Percentiles rank a stretch among this genome's conserved stretches.
Evolutionary conservation across 2,797 vertebrate species (phyloP).

Genomic region (Channa striata): DNA sequence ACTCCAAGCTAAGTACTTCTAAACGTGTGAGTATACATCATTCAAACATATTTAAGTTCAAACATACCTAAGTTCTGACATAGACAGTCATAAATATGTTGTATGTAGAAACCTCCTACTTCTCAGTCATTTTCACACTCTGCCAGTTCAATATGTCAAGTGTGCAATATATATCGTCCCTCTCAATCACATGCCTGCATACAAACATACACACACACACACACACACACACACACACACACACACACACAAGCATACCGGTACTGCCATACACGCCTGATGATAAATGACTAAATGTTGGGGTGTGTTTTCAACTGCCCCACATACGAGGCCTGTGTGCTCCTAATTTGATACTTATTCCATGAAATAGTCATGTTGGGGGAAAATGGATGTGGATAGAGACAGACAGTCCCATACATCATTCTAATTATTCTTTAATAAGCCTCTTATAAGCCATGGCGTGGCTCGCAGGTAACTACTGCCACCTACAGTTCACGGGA

Average conservation of each 20-base stretch:
- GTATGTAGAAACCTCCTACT: conserved; percentile 7
- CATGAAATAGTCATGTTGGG: conserved; percentile 82
- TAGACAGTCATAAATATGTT: conserved; percentile 23
- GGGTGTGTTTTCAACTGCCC: conserved; percentile 77
- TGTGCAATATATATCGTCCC: conserved; percentile 52
- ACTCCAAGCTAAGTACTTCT: background rate
- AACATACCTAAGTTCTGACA: conserved; percentile 14
- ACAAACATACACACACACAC: conserved; percentile 37
- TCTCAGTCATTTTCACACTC: conserved; percentile 19
- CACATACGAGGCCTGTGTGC: conserved; percentile 73
- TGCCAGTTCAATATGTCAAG: conserved; percentile 52
- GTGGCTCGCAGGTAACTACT: conserved; percentile 79
- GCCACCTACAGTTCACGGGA: conserved; percentile 83
- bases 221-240: conserved; percentile 39
- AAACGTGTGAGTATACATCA: conserved; percentile 24
- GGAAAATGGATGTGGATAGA: conserved; percentile 84
- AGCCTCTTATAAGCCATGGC: conserved; percentile 66
- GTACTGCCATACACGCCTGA: conserved; percentile 64
- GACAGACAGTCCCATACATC: conserved; percentile 86
- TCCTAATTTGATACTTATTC: conserved; percentile 84
- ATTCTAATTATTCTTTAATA: conserved; percentile 87
- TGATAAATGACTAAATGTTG: conserved; percentile 83
- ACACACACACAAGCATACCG: conserved; percentile 46
- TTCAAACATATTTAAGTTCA: conserved; percentile 8
- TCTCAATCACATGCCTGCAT: conserved; percentile 43